Conservation (phyloP, 2,113 vertebrate genomes). For the Ceyx margarethae region DNA sequence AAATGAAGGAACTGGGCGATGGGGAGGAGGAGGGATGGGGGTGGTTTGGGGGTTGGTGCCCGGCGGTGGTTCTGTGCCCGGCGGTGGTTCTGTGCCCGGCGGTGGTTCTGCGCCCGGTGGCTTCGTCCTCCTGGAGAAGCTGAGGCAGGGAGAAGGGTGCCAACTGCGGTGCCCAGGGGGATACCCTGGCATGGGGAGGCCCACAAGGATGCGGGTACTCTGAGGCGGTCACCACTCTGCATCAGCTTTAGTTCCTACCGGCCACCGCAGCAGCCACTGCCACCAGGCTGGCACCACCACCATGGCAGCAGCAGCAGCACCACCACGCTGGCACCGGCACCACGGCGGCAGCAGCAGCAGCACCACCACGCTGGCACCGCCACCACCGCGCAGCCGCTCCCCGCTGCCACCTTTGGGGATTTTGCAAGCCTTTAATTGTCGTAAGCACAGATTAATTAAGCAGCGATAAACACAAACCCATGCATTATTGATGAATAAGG, state of each 20-base stretch:
- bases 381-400: conserved; percentile 14
- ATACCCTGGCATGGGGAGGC: too few species aligned
- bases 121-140: background rate
- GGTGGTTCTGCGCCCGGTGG: background rate
- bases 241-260: background rate
- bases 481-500: conserved; percentile 72
- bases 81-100: background rate
- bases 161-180: background rate
- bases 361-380: background rate
- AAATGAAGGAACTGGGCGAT: fast-evolving
- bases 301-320: background rate
- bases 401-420: conserved; percentile 64
- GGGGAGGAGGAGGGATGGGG: background rate
- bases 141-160: background rate
- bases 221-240: fast-evolving
- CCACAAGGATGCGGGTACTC: fast-evolving
- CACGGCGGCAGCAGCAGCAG: fast-evolving
- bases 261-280: background rate
- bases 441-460: conserved; percentile 75
- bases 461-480: conserved; percentile 70
- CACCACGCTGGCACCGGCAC: fast-evolving
- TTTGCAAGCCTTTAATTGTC: conserved; percentile 72
- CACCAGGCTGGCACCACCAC: too few species aligned
- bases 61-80: background rate
- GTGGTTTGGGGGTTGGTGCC: fast-evolving